A percentile compares a stretch with the other conserved stretches of the same genome.
Conservation (phyloP, 2,888 invertebrate genomes). For the Oscheius sp. region DNA sequence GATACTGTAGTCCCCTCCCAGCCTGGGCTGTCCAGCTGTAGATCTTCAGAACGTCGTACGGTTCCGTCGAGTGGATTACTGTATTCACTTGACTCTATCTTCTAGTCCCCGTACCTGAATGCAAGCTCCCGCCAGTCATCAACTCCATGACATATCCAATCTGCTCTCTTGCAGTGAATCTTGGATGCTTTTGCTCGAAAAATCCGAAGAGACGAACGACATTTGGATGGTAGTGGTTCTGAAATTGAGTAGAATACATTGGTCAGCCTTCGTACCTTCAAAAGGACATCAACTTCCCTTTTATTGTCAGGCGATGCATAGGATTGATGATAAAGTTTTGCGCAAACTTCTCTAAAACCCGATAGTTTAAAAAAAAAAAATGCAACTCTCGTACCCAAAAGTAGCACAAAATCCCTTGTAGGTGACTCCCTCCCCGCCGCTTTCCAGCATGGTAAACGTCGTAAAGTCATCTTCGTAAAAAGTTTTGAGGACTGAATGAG, state of each 20-base stretch:
- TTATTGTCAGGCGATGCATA: neutral
- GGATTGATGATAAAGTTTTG: too few species aligned
- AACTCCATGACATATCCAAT: constrained; percentile 21
- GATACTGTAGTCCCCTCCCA: neutral
- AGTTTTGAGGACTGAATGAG: neutral
- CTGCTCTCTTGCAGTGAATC: neutral
- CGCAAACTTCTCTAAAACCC: neutral
- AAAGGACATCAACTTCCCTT: neutral
- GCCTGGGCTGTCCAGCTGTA: constrained; percentile 9
- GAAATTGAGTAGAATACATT: neutral
- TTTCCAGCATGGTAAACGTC: neutral
- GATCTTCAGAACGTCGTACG: neutral
- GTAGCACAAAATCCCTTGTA: neutral
- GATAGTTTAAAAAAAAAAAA: too few species aligned
- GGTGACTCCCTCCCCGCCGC: neutral
- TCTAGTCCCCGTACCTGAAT: neutral
- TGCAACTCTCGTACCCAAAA: neutral
- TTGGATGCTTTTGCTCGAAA: too few species aligned
- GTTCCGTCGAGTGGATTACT: neutral
- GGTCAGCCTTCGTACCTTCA: neutral
- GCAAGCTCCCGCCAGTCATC: constrained; percentile 6
- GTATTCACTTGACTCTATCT: neutral
- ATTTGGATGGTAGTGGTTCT: constrained; percentile 10
- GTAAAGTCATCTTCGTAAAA: neutral
- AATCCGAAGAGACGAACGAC: constrained; percentile 3